Evolutionary conservation across 2,888 invertebrate genomes (phyloP).

Genomic region (Cataglyphis cursor): DNA sequence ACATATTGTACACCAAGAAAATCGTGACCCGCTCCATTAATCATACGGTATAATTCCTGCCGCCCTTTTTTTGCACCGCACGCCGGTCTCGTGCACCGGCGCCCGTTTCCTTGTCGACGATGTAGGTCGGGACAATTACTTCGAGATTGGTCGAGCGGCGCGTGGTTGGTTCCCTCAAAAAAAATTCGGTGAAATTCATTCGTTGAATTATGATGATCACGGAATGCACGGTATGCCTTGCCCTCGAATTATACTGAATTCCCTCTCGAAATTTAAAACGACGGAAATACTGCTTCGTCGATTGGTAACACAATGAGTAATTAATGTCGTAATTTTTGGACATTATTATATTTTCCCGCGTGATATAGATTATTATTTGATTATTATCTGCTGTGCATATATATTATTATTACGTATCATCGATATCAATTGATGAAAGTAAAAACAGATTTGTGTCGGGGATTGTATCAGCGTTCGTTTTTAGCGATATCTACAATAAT

Average conservation of each 20-base stretch:
- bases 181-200: slow-evolving; percentile 27
- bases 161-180: not conserved
- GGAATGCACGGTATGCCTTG: slow-evolving; percentile 18
- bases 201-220: slow-evolving; percentile 25
- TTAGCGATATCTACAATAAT: not conserved
- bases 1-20: slow-evolving; percentile 61
- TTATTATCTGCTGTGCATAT: too few species aligned
- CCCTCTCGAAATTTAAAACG: not conserved
- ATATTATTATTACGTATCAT: not conserved
- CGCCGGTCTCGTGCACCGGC: slow-evolving; percentile 10
- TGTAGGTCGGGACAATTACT: slow-evolving; percentile 42
- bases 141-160: slow-evolving; percentile 19
- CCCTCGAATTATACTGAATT: not conserved
- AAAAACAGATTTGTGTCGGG: slow-evolving; percentile 16
- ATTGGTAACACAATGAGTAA: not conserved
- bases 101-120: slow-evolving; percentile 9
- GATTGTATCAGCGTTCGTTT: not conserved
- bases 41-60: slow-evolving; percentile 64
- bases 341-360: not conserved
- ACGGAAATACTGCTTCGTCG: not conserved
- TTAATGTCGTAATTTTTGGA: not conserved
- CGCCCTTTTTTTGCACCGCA: slow-evolving; percentile 37
- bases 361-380: not conserved
- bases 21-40: slow-evolving; percentile 72
- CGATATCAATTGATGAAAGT: slow-evolving; percentile 10